Conservation (phyloP, 2,888 invertebrate genomes). For the Campoplex capitator region DNA sequence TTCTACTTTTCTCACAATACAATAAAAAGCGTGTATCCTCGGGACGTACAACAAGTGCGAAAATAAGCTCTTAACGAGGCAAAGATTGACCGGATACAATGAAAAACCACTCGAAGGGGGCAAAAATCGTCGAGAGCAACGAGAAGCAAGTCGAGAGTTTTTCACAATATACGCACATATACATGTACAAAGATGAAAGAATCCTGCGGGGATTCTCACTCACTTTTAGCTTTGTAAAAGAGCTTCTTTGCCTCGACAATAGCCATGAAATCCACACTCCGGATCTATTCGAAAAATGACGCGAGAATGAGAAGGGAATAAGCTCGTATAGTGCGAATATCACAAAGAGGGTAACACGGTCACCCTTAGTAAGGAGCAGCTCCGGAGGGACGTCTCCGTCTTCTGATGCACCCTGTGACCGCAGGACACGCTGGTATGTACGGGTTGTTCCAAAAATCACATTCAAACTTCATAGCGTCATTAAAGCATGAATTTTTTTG, state of each 20-base stretch:
- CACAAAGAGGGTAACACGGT: constrained; percentile 31
- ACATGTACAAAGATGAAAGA: not conserved
- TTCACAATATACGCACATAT: not conserved
- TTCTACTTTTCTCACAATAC: not conserved
- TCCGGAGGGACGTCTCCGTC: too few relatives aligned
- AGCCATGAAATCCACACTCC: constrained; percentile 81
- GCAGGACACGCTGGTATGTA: not conserved
- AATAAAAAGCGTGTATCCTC: constrained; percentile 12
- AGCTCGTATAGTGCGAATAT: not conserved
- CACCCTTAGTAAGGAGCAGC: too few relatives aligned
- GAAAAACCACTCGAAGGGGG: constrained; percentile 74
- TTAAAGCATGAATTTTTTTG: not conserved
- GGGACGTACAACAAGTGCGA: constrained; percentile 80
- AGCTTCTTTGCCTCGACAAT: constrained; percentile 79
- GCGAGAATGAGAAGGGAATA: constrained; percentile 33
- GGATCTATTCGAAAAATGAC: constrained; percentile 65
- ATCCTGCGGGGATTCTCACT: constrained; percentile 76
- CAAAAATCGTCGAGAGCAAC: constrained; percentile 1
- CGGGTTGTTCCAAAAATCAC: not conserved
- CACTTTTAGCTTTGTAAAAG: constrained; percentile 71
- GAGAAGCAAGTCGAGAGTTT: constrained; percentile 24
- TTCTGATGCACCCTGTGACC: not conserved
- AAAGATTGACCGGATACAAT: constrained; percentile 83
- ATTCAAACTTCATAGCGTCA: too few relatives aligned
- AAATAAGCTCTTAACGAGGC: constrained; percentile 84